Conservation (phyloP, 2,888 invertebrate species). For the Limnephilus marmoratus region DNA sequence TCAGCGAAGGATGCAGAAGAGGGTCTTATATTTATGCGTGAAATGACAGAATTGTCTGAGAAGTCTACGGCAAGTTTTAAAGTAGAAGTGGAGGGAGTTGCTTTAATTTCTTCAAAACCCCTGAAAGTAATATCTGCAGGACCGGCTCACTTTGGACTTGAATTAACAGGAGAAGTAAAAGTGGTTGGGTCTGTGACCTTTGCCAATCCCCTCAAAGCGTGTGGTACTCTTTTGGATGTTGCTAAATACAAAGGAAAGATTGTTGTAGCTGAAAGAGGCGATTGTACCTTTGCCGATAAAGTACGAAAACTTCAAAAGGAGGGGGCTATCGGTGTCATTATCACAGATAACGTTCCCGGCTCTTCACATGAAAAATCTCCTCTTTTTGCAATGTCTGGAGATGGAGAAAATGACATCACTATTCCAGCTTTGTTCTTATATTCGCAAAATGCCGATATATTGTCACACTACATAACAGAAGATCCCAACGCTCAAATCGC, state of each 20-base stretch:
- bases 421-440: slow-evolving; percentile 96
- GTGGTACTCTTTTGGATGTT: slow-evolving; percentile 77
- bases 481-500: slow-evolving; percentile 45
- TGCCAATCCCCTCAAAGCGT: slow-evolving; percentile 85
- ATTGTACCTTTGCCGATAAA: slow-evolving; percentile 97
- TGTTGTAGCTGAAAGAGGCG: slow-evolving; percentile 91
- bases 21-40: slow-evolving; percentile 96
- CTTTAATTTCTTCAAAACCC: slow-evolving; percentile 66
- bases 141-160: slow-evolving; percentile 93
- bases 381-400: slow-evolving; percentile 98
- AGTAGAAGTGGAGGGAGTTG: slow-evolving; percentile 75
- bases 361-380: slow-evolving; percentile 86
- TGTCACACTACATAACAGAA: slow-evolving; percentile 78
- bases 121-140: slow-evolving; percentile 80
- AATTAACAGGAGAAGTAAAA: slow-evolving; percentile 81
- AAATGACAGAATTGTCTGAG: slow-evolving; percentile 94
- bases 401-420: slow-evolving; percentile 89
- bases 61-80: slow-evolving; percentile 75
- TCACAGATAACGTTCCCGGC: slow-evolving; percentile 88
- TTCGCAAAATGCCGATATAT: slow-evolving; percentile 83
- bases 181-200: slow-evolving; percentile 81
- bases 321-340: slow-evolving; percentile 90
- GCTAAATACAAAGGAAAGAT: slow-evolving; percentile 83
- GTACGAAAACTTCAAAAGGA: slow-evolving; percentile 88
- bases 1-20: slow-evolving; percentile 92